Base-by-base conservation (phyloP, 1,140 invertebrate genomes). In the Meloidogyne exigua region DNA sequence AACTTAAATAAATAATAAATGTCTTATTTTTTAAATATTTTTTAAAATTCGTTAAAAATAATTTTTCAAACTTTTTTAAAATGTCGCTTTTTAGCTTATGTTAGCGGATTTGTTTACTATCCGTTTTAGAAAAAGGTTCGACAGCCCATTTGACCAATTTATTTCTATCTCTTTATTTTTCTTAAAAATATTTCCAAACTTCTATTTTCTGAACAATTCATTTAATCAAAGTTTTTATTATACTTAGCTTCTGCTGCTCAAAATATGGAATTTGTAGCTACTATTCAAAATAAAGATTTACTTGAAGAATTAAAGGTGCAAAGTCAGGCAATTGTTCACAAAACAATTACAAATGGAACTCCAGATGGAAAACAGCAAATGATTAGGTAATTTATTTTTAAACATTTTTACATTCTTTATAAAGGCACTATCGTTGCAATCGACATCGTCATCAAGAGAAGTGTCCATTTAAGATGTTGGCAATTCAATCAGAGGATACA, bases 391-490 rank as follows among this genome's bases (percentile, higher is more conserved):
- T n/a, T 23, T 44, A 15, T 39, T 10, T 13, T 15, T 18, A 71
- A 71, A 71, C 7, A 13, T 23, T 21, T 28, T 7, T 71, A 0
- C 10, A 64, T 13, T 7, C n/a, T 0, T 71, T 71, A 13, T 2
- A 1, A 4, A 73, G 65, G 57, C 72, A 73, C 57, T 73, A 73
- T 12, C 72, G 72, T 4, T 73, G 72, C 57, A 73, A 73, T 64
- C 72, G 72, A 13, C 72, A 73, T 62, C 72, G 72, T 10, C 72
- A 73, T 49, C 72, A 73, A 36, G 72, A 73, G 57, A 73, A 73
- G 21, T 73, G 72, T 23, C 72, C 72, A 39, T 73, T 73, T 49
- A 73, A 73, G 65, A 73, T 73, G 72, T 73, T 73, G 57, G 72
- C 72, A n/a, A 73, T 73, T 39, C 72, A 73, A 18, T 73, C 72